Evolutionary conservation across 2,113 vertebrate genomes (phyloP), one percentile per base, ranked within the genome.

Genomic region (Nasalis larvatus): DNA sequence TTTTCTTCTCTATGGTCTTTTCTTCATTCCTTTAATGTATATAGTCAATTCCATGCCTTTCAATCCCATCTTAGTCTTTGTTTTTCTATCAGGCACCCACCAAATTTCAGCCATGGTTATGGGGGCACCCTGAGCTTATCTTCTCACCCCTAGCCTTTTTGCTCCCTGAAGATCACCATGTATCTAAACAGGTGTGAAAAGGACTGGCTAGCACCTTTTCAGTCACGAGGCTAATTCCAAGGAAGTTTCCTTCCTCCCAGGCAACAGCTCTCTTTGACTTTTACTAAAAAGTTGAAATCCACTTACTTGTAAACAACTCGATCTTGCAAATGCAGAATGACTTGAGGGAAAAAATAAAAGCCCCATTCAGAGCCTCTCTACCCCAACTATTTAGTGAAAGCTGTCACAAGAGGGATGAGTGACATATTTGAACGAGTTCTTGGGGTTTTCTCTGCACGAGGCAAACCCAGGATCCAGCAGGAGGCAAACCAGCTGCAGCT

Each of bases 401-500:
- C 97, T 90, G 95, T 97, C 96, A 95, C 96, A 73, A 76, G 97
- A 88, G 90, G 77, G 37, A 88, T 95, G 96, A 98, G 94, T 97
- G 97, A 88, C 97, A 97, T 85, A 97, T 97, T 96, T 97, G 96
- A 98, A 60, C 27, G 2, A 93, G 89, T 90, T 97, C 97, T 97
- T 83, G 92, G 96, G 87, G 96, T 88, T 97, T 97, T 97, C 97
- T 95, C 97, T 90, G 87, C 90, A 96, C 23, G 97, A 92, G 77
- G 92, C 95, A 96, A 97, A 92, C 97, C 95, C 93, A 87, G 81
- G 96, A 74, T 92, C 4, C 92, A 80, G 96, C 85, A 78, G 96
- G 98, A 95, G 81, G 89, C 94, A 97, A 95, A 92, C 66, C 97
- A 97, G 98, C 97, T 98, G 97, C 86, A 95, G 94, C 94, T 95